Evolutionary conservation across 2,113 vertebrate genomes (phyloP).

Genomic region (Eptesicus fuscus): DNA sequence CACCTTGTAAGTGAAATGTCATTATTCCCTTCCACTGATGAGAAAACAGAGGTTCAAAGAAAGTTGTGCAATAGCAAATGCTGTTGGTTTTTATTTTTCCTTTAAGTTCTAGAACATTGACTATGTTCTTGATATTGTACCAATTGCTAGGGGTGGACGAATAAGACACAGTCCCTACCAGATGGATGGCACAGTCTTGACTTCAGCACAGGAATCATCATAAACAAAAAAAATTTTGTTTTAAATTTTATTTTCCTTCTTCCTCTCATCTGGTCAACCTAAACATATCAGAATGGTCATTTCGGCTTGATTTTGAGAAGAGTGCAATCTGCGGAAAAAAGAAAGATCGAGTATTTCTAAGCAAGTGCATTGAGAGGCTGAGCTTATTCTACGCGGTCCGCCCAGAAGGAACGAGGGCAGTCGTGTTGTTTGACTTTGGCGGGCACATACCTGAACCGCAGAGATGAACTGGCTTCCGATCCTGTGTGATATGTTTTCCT

Average conservation of each 20-base stretch:
- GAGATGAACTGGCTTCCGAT: slow-evolving; percentile 64
- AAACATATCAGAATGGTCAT: background rate
- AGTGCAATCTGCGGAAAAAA: background rate
- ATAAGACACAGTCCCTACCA: background rate
- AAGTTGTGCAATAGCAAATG: background rate
- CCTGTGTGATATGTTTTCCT: slow-evolving; percentile 69
- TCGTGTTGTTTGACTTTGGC: slow-evolving; percentile 46
- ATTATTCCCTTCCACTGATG: background rate
- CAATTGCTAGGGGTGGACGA: background rate
- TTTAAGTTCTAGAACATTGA: background rate
- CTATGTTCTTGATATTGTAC: background rate
- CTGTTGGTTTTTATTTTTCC: background rate
- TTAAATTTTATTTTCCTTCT: background rate
- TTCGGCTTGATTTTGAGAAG: background rate
- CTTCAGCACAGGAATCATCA: background rate
- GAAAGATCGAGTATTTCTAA: background rate
- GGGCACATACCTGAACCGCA: slow-evolving; percentile 46
- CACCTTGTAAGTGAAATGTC: background rate
- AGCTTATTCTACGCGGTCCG: slow-evolving; percentile 52
- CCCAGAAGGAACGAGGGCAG: slow-evolving; percentile 14
- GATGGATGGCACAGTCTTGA: background rate
- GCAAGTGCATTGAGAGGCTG: background rate
- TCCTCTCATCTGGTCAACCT: background rate
- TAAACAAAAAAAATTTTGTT: background rate
- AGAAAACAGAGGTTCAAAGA: background rate